Evolutionary conservation across 1,140 invertebrate genomes (phyloP), one percentile per base, ranked within the genome.

Genomic region (Nasonia longicornis): DNA sequence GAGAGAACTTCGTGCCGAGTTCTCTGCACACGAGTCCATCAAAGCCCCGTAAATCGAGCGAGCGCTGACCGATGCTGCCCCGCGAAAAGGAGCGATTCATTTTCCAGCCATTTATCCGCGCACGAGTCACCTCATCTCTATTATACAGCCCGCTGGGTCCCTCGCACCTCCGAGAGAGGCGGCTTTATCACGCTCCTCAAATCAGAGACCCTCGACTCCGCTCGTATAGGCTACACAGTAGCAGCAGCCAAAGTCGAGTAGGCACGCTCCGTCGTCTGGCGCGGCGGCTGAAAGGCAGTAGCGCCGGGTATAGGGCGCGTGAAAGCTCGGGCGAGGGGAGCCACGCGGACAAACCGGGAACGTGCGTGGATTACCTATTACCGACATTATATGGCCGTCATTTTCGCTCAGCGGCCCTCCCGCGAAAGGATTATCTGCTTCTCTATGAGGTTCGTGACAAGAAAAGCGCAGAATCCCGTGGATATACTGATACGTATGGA

Each of bases 361-460:
- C 81, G 81, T 79, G 81, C 81, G 81, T 79, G 64, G 77, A 82
- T 82, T 82, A 82, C 72, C 45, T 76, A 79, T 79, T 45, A 38
- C 64, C 63, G 2, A 26, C 58, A 52, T 73, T 74, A 58, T 26
- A n/a, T 58, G 26, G 14, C 29, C 52, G 64, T 78, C 76, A 74
- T 82, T 78, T 75, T 79, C 22, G 76, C 64, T 38, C 38, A 16
- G 29, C 58, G 38, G 72, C 29, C 38, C 7, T 64, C 45, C 63
- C 38, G 76, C 70, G 14, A 72, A 73, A 64, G 76, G 81, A 82
- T 82, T 82, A 82, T 78, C 76, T 22, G 42, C 45, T 77, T 78
- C n/a, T 79, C 77, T 75, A 70, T 71, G 81, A 82, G 81, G 31
- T 79, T 76, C 72, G 45, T 76, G 77, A 79, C 64, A 26, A 70